Conservation (phyloP, 2,113 vertebrate species). For the Proterorhinus semilunaris region DNA sequence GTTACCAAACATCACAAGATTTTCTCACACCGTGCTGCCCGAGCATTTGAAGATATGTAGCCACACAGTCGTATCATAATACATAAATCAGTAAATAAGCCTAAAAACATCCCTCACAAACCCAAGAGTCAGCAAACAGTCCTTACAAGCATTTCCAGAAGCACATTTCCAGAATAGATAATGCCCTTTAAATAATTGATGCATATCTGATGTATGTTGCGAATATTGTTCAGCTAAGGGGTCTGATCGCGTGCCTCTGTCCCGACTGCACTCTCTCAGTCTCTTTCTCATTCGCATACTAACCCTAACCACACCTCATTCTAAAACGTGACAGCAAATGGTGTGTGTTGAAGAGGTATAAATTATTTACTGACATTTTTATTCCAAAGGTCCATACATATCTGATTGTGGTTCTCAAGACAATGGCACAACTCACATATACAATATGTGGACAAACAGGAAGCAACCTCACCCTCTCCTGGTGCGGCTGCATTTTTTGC, state of each 20-base stretch:
- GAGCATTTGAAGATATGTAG: neutral
- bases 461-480: too few species aligned
- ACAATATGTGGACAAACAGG: constrained; percentile 17
- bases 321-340: constrained; percentile 52
- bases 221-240: constrained; percentile 69
- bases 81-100: constrained; percentile 1
- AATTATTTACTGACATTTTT: constrained; percentile 74
- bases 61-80: constrained; percentile 4
- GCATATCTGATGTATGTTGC: constrained; percentile 70
- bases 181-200: constrained; percentile 72
- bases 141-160: constrained; percentile 47
- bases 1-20: too few species aligned
- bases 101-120: constrained; percentile 17
- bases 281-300: constrained; percentile 51
- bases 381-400: constrained; percentile 65
- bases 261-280: constrained; percentile 44
- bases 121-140: constrained; percentile 26
- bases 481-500: too few species aligned
- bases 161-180: constrained; percentile 68
- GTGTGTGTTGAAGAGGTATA: constrained; percentile 56
- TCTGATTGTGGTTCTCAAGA: constrained; percentile 53
- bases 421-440: constrained; percentile 29
- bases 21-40: neutral
- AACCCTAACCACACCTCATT: constrained; percentile 64
- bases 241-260: constrained; percentile 65